These are phyloP conservation scores for Aleiodes testaceus DNA, from an alignment of 2,888 invertebrate genomes.

Conservation along the genomic window DNA sequence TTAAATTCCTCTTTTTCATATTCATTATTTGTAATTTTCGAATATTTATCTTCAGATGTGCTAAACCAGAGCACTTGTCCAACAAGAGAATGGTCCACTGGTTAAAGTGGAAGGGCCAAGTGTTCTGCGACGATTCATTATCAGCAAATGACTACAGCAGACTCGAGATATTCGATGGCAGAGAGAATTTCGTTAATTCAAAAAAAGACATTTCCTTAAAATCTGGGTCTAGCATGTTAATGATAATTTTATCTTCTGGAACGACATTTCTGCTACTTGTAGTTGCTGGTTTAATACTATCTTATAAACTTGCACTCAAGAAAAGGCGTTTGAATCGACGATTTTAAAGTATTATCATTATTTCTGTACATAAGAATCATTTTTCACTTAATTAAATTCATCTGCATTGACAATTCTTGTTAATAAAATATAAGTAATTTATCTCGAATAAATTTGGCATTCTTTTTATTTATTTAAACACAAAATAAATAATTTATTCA, in stretches of 20 bases:
- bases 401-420: not conserved
- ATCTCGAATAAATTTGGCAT: too few species aligned
- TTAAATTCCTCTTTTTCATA: not conserved
- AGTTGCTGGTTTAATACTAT: conserved; percentile 59
- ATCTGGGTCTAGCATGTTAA: conserved; percentile 59
- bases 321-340: conserved; percentile 61
- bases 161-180: conserved; percentile 17
- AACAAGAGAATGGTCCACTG: conserved; percentile 77
- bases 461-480: too few species aligned
- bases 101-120: conserved; percentile 76
- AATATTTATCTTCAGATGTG: conserved; percentile 73
- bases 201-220: conserved; percentile 36
- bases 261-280: conserved; percentile 58
- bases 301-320: conserved; percentile 53
- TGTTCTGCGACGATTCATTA: conserved; percentile 71
- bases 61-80: conserved; percentile 73
- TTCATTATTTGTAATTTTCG: too few species aligned
- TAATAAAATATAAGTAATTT: too few species aligned
- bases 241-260: conserved; percentile 54
- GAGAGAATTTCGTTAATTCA: not conserved
- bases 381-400: conserved; percentile 3
- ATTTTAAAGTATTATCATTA: conserved; percentile 55
- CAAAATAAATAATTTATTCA: too few species aligned
- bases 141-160: conserved; percentile 51
- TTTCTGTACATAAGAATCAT: not conserved